phyloP scores from a whole-genome alignment of 2,797 vertebrate species.

The Cetoscarus ocellatus region DNA sequence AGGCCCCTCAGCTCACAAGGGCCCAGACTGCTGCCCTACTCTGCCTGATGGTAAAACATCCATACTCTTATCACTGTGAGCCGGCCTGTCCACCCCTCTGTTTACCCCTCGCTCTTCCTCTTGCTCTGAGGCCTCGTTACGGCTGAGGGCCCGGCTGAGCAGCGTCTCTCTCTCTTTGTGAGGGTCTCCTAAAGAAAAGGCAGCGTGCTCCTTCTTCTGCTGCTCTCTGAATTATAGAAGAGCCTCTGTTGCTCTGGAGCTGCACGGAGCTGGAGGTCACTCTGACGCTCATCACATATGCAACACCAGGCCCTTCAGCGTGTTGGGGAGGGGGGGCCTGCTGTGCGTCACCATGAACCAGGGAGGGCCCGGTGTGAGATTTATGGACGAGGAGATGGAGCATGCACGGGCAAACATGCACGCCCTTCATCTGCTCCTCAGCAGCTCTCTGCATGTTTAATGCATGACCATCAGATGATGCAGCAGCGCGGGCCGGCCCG shows the following conservation, averaged over 20 bases:
- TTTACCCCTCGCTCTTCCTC: constrained; percentile 48
- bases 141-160: constrained; percentile 34
- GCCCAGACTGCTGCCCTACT: too few species aligned
- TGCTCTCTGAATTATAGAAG: constrained; percentile 80
- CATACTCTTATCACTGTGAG: constrained; percentile 31
- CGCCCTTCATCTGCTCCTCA: constrained; percentile 73
- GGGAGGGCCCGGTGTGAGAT: constrained; percentile 70
- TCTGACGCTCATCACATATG: constrained; percentile 80
- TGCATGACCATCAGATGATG: constrained; percentile 76
- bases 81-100: constrained; percentile 28
- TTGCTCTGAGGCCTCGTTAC: constrained; percentile 51
- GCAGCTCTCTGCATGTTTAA: constrained; percentile 80
- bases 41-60: too few species aligned
- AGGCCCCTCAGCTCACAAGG: too few species aligned
- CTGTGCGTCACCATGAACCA: constrained; percentile 76
- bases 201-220: constrained; percentile 64
- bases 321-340: constrained; percentile 61
- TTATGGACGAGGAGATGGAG: constrained; percentile 70
- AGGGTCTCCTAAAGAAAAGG: constrained; percentile 40
- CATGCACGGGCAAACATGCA: constrained; percentile 67
- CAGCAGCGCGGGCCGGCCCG: constrained; percentile 58
- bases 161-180: constrained; percentile 28
- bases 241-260: constrained; percentile 76
- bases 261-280: constrained; percentile 79
- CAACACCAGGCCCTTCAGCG: constrained; percentile 58